Evolutionary conservation across 2,113 vertebrate genomes (phyloP).

Genomic region (Tichodroma muraria): DNA sequence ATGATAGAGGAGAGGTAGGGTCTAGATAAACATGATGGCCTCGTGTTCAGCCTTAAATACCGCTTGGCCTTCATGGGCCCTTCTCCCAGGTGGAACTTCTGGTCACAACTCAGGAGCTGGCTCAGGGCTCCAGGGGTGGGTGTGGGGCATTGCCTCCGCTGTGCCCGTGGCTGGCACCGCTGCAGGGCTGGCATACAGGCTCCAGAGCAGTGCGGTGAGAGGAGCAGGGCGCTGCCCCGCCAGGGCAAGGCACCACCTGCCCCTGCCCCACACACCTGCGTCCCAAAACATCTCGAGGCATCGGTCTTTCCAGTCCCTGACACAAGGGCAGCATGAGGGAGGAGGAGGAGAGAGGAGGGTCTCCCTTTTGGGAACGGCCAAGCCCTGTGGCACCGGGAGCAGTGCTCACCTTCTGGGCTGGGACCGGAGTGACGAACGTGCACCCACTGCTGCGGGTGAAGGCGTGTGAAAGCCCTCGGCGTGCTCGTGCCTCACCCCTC

Average conservation of each 20-base stretch:
- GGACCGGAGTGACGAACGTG: accelerated
- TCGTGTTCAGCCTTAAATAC: not conserved
- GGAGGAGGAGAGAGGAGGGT: not conserved
- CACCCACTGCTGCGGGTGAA: accelerated
- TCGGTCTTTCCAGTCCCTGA: not conserved
- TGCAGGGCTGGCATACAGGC: not conserved
- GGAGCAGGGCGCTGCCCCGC: not conserved
- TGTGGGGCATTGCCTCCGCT: not conserved
- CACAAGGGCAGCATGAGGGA: not conserved
- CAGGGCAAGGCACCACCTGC: not conserved
- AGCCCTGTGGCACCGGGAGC: not conserved
- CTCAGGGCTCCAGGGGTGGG: not conserved
- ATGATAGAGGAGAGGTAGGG: not conserved
- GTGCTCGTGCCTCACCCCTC: accelerated
- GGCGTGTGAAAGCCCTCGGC: accelerated
- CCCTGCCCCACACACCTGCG: not conserved
- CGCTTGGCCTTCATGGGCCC: not conserved
- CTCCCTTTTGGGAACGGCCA: not conserved
- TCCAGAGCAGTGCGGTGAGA: not conserved
- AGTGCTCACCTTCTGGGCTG: not conserved
- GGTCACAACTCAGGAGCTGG: not conserved
- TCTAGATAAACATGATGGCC: not conserved
- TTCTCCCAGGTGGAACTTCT: not conserved
- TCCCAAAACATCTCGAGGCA: not conserved
- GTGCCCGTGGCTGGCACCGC: not conserved